Evolutionary conservation across 2,888 invertebrate genomes (phyloP).

Genomic region (Entomobrya multifasciata): DNA sequence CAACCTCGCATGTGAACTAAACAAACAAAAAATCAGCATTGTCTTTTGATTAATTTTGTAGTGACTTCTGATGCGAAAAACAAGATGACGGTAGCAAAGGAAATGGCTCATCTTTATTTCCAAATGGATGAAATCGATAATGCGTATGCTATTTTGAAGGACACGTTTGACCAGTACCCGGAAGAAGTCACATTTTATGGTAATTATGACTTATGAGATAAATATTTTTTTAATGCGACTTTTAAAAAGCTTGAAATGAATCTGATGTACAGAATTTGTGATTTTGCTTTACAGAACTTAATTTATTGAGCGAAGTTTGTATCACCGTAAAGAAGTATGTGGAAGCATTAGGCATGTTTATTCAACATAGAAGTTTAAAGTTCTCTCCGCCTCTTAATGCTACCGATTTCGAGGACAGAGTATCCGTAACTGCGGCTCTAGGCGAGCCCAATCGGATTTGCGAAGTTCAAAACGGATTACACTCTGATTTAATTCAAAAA

Average conservation of each 20-base stretch:
- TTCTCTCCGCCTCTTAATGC: conserved; percentile 61
- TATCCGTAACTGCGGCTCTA: conserved; percentile 58
- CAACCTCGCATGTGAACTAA: not conserved
- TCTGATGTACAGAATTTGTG: too few species aligned
- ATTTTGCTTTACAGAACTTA: conserved; percentile 91
- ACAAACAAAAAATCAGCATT: too few species aligned
- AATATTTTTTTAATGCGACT: not conserved
- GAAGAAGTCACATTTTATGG: conserved; percentile 85
- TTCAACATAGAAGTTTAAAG: conserved; percentile 84
- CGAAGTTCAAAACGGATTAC: conserved; percentile 53
- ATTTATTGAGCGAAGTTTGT: conserved; percentile 91
- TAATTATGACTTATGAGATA: conserved; percentile 75
- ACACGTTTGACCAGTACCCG: conserved; percentile 89
- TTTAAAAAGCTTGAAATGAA: conserved; percentile 3
- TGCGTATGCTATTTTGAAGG: conserved; percentile 89
- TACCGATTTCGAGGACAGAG: conserved; percentile 39
- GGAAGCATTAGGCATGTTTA: conserved; percentile 87
- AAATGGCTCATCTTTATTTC: conserved; percentile 88
- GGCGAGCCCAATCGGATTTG: conserved; percentile 44
- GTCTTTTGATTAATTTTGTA: conserved; percentile 11
- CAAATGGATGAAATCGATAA: conserved; percentile 87
- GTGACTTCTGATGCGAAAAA: conserved; percentile 78
- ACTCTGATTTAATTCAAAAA: conserved; percentile 76
- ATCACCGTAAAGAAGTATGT: conserved; percentile 87
- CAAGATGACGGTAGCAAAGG: conserved; percentile 85